Base-by-base conservation (phyloP, 2,888 invertebrate species). In the Alcis repandata region DNA sequence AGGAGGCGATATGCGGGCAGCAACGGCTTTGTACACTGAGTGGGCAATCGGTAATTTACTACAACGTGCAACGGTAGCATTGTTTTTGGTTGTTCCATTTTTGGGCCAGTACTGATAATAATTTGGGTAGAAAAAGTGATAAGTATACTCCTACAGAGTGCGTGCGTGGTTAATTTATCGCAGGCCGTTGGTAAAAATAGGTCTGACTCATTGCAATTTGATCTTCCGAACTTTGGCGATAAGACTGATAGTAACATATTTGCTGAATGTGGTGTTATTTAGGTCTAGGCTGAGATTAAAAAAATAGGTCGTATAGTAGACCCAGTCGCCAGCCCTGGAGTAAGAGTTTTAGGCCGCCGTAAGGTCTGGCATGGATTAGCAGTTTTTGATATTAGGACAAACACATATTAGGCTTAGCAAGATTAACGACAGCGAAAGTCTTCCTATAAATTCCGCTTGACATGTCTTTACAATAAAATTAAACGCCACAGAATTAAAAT, bases 31-130 rank as follows among this genome's bases (percentile, higher is more conserved):
- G 51, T 32, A 57, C n/a, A n/a, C n/a, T 41, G 63, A 58, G 58
- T 58, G 58, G 58, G 63, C 52, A 36, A 49, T 19, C 2, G 10
- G 61, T 36, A 52, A 58, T 52, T 46, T 58, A 57, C 43, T 57
- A 59, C 38, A 58, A 49, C n/a, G 43, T 57, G 49, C 38, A 58
- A 49, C n/a, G 43, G 33, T 62, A 40, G 54, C 15, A 17, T 17
- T 57, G 56, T 51, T 56, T 57, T 62, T 32, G 48, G 56, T 20
- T 33, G 6, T 3, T 33, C 38, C 38, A 15, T 11, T 27, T 56
- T 54, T 45, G 45, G 36, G 0, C 17, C 3, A 40, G 17, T 27
- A 27, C 13, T 13, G 48, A 11, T 58, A 33, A 48, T 17, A 20
- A 33, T 52, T 49, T 45, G 20, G 22, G 22, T 41, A 22, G 13